Base-by-base conservation (phyloP, 2,113 vertebrate species). In the Monopterus albus region DNA sequence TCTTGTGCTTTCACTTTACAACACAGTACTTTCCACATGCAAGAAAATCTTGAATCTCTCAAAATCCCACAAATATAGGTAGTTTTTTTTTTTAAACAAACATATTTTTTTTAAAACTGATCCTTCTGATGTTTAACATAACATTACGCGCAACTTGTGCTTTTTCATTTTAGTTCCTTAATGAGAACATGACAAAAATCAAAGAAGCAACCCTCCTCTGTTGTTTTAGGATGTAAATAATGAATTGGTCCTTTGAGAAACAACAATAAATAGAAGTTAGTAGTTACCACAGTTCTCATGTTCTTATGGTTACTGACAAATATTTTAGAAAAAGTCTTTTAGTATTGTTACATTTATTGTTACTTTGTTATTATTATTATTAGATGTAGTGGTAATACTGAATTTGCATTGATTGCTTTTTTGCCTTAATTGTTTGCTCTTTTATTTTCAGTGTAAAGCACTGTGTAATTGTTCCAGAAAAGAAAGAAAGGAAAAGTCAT, bases 1-100 rank as follows among this genome's bases (percentile, higher is more conserved):
- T 51, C 7, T 73, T 75, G 56, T 52, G 29, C 18, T 85, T 81
- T 81, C 72, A 60, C 23, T 73, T 75, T 7, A 9, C 4, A 1
- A 7, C 7, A 14, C 35, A 11, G 12, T 53, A 9, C 55, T 46
- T 38, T 17, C 0, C 0, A 13, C 23, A 80, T 12, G 10, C 18
- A 59, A 20, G 33, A 10, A 21, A 20, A n/a, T n/a, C 20, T 1
- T 17, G 12, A 65, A 49, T 39, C 40, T 36, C 15, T 58, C 1
- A 42, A 11, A 21, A 5, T 18, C 0, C 0, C 46, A 43, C 1
- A 50, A 25, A 1, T 31, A 6, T 31, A 6, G 5, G 5, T 5
- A n/a, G n/a, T n/a, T n/a, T n/a, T n/a, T n/a, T n/a, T n/a, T n/a
- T n/a, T n/a, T n/a, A n/a, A n/a, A n/a, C n/a, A n/a, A n/a, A n/a